These are phyloP conservation scores for Promerops cafer DNA, from an alignment of 2,113 vertebrate species.

Conservation along the genomic window DNA sequence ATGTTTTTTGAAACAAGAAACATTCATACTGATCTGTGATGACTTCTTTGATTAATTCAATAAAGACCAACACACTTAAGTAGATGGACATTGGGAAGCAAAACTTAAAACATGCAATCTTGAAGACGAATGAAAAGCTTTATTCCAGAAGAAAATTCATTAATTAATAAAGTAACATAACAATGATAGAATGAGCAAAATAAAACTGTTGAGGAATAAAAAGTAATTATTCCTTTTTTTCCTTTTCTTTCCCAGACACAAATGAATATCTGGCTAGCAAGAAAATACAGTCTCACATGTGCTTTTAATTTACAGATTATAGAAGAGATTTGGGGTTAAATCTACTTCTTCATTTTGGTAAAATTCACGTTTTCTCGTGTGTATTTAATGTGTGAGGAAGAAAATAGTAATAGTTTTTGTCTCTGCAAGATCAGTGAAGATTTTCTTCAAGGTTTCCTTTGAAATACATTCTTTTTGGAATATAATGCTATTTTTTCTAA, in stretches of 20 bases:
- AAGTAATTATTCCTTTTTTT: neutral
- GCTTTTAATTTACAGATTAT: neutral
- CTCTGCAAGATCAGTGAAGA: neutral
- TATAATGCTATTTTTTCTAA: neutral
- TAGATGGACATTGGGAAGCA: neutral
- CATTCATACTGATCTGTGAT: neutral
- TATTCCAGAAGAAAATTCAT: neutral
- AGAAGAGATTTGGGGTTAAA: neutral
- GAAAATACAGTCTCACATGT: rapidly evolving
- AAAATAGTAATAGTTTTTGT: neutral
- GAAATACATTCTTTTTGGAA: neutral
- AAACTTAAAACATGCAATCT: neutral
- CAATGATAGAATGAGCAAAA: neutral
- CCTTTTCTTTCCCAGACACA: too few relatives aligned
- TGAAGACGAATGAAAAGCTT: neutral
- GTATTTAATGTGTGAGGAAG: neutral
- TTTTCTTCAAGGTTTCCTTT: neutral
- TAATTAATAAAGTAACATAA: neutral
- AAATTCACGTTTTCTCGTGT: neutral
- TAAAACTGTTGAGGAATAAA: neutral
- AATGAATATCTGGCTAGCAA: neutral
- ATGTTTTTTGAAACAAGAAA: neutral
- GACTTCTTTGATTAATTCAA: neutral
- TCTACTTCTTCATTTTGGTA: neutral
- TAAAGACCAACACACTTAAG: neutral